Base-by-base conservation (phyloP, 2,888 invertebrate species). In the Hanleya hanleyi region DNA sequence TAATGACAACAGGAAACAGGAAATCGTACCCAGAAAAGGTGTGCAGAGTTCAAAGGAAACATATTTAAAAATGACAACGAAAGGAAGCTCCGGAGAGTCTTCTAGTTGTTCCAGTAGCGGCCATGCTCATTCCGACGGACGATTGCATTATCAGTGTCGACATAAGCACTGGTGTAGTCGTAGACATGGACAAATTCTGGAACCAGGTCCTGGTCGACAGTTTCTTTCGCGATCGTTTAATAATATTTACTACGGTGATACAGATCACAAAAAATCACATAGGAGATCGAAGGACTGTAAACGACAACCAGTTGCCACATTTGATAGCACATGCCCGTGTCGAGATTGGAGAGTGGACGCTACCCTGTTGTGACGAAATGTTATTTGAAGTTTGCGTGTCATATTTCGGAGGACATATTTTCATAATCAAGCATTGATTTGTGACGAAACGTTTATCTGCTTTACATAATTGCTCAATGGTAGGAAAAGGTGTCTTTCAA, bases 71-170 rank as follows among this genome's bases (percentile, higher is more conserved):
- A 57, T 71, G 26, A 78, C 78, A 9, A 79, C 76, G 32, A 66
- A 75, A 26, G 74, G 75, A 22, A 71, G 73, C 15, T 75, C 78
- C 3, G 75, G 76, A 22, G 57, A 57, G 5, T 64, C 36, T 3
- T 67, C 29, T 9, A 67, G 49, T 41, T 38, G 47, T 26, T 47
- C 67, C 5, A 81, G 78, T 51, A 69, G 74, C 37, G 77, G 79
- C 32, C 83, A 83, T 71, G 81, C 83, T 38, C 83, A 83, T 70
- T 83, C 83, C n/a, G 83, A 83, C 47, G 83, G 83, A 5, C 77
- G 80, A 33, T 73, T 83, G 3, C 83, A 83, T 66, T 80, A 77
- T 51, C 50, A 81, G 15, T 83, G 83, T 77, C 80, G 81, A 65
- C 80, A 81, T 68, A 83, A 83, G 75, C 74, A 78, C 35, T 83